Evolutionary conservation across 2,113 vertebrate species (phyloP).

Genomic region (Gadus chalcogrammus): DNA sequence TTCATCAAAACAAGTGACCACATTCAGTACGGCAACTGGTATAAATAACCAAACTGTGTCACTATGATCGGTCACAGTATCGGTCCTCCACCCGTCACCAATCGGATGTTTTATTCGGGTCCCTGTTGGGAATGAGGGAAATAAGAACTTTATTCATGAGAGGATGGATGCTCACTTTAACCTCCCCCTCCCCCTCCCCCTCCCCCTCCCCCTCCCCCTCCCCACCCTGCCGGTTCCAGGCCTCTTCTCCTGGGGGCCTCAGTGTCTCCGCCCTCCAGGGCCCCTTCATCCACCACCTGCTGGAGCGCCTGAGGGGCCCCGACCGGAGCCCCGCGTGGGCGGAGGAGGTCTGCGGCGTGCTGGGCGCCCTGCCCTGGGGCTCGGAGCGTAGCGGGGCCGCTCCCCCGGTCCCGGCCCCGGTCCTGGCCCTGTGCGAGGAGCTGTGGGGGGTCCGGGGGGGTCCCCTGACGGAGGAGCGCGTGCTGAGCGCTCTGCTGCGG

Average conservation of each 20-base stretch:
- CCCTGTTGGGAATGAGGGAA: too few species aligned
- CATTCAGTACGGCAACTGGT: too few species aligned
- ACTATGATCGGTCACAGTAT: too few species aligned
- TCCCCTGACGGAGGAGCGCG: conserved; percentile 77
- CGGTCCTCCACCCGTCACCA: too few species aligned
- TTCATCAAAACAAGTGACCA: too few species aligned
- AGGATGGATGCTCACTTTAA: background rate
- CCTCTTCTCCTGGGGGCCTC: conserved; percentile 1
- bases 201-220: background rate
- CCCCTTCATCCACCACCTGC: conserved; percentile 78
- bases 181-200: background rate
- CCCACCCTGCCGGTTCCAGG: conserved; percentile 53
- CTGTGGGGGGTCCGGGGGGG: conserved; percentile 76
- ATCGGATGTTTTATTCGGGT: too few species aligned
- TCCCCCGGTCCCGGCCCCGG: conserved; percentile 46
- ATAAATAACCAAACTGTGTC: too few species aligned
- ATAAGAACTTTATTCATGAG: too few species aligned
- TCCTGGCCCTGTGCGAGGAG: conserved; percentile 77
- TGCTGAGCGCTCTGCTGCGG: conserved; percentile 82
- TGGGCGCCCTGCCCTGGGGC: conserved; percentile 77
- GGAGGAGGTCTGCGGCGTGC: conserved; percentile 75
- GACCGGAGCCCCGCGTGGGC: conserved; percentile 39
- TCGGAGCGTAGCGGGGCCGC: conserved; percentile 39
- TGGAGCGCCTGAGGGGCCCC: conserved; percentile 58
- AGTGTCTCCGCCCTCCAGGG: conserved; percentile 69